These are phyloP conservation scores for Disparrhopalites patrizii DNA, from an alignment of 2,888 invertebrate species.

Conservation along the genomic window DNA sequence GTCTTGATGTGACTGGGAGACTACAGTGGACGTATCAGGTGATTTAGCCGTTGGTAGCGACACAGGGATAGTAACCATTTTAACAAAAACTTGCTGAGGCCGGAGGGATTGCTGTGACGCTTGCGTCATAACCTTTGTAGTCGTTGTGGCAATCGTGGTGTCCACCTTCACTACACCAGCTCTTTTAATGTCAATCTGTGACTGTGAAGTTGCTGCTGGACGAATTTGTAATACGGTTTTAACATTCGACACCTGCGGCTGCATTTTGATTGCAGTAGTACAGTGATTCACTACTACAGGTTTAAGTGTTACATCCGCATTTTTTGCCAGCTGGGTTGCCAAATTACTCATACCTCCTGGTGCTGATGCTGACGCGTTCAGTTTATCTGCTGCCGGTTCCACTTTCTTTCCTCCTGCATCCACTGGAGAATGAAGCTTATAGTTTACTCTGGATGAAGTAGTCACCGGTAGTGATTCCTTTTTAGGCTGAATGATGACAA, in stretches of 20 bases:
- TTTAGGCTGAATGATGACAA: constrained; percentile 5
- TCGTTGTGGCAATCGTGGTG: not conserved
- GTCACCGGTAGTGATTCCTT: not conserved
- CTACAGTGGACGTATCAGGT: not conserved
- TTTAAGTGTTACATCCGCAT: constrained; percentile 27
- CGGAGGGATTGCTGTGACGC: constrained; percentile 8
- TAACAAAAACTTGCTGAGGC: constrained; percentile 21
- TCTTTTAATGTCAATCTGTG: not conserved
- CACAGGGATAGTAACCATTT: constrained; percentile 25
- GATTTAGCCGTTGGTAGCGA: not conserved
- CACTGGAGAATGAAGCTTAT: not conserved
- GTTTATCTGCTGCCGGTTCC: not conserved
- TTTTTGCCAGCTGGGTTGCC: constrained; percentile 26
- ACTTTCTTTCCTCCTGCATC: not conserved
- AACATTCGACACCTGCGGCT: not conserved
- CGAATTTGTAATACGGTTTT: constrained; percentile 24
- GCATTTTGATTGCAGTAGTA: not conserved
- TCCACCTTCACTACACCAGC: constrained; percentile 7
- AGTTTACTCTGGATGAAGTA: not conserved
- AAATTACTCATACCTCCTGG: constrained; percentile 24
- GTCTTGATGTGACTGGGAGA: not conserved
- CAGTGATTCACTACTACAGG: constrained; percentile 2
- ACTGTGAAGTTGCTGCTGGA: not conserved
- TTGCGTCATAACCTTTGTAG: not conserved
- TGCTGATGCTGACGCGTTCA: constrained; percentile 6